Evolutionary conservation across 2,797 vertebrate species (phyloP).

Genomic region (Chromobotia macracanthus): DNA sequence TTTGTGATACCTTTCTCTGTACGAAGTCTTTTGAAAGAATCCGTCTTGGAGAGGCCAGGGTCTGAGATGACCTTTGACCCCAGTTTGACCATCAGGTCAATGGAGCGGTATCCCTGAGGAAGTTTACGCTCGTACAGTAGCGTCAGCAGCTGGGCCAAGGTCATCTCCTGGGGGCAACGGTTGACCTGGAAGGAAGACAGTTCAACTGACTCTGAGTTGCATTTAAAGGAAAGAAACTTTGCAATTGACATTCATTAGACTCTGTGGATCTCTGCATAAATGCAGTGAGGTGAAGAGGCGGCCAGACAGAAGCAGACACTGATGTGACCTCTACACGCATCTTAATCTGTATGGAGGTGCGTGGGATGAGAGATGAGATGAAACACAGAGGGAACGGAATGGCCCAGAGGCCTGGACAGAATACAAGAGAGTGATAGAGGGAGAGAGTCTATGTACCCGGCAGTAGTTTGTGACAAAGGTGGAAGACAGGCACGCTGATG

Average conservation of each 20-base stretch:
- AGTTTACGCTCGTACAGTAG: constrained; percentile 95
- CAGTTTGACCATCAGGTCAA: constrained; percentile 94
- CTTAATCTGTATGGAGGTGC: constrained; percentile 9
- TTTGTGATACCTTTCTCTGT: constrained; percentile 91
- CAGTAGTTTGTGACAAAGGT: constrained; percentile 95
- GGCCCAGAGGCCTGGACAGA: constrained; percentile 14
- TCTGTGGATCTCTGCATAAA: constrained; percentile 11
- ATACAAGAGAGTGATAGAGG: background rate
- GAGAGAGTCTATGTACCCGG: constrained; percentile 78
- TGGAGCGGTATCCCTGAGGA: constrained; percentile 94
- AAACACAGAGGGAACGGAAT: background rate
- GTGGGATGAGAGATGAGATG: constrained; percentile 7
- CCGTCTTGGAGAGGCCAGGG: constrained; percentile 94
- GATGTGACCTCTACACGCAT: constrained; percentile 30
- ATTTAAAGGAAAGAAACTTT: background rate
- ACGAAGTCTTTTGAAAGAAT: constrained; percentile 96
- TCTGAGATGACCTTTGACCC: constrained; percentile 98
- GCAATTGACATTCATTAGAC: constrained; percentile 31
- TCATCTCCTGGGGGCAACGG: constrained; percentile 96
- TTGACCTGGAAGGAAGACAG: constrained; percentile 81
- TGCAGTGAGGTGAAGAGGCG: constrained; percentile 23
- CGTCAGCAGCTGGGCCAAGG: constrained; percentile 93
- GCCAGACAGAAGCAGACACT: constrained; percentile 7
- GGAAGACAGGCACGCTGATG: constrained; percentile 97
- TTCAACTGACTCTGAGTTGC: background rate